These are phyloP conservation scores for Spodoptera picta DNA, from an alignment of 2,888 invertebrate genomes.

Conservation along the genomic window DNA sequence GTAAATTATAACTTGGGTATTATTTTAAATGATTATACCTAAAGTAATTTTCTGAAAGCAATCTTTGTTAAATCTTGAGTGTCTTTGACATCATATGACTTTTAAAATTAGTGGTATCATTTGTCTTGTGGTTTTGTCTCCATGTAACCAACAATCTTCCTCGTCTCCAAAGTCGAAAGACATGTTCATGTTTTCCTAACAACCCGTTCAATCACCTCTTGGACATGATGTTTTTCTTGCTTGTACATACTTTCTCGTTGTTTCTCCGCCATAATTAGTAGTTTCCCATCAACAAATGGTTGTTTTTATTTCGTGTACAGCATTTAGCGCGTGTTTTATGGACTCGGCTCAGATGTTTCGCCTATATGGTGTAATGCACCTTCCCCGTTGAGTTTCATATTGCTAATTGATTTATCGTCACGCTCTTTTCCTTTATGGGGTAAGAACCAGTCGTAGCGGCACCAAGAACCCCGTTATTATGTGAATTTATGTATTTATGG, in stretches of 20 bases:
- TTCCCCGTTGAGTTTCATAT: slow-evolving; percentile 49
- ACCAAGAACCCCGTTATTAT: slow-evolving; percentile 42
- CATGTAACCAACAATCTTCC: slow-evolving; percentile 41
- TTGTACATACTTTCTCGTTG: slow-evolving; percentile 46
- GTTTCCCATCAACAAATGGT: slow-evolving; percentile 48
- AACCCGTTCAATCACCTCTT: slow-evolving; percentile 45
- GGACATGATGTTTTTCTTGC: slow-evolving; percentile 40
- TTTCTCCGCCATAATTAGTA: slow-evolving; percentile 44
- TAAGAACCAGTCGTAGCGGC: slow-evolving; percentile 44
- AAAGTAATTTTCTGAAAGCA: slow-evolving; percentile 18
- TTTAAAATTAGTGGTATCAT: slow-evolving; percentile 28
- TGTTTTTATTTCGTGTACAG: slow-evolving; percentile 29
- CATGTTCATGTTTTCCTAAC: slow-evolving; percentile 48
- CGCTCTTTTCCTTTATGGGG: slow-evolving; percentile 54
- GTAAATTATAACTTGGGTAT: slow-evolving; percentile 8
- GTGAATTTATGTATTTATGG: slow-evolving; percentile 25
- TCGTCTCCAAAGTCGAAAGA: slow-evolving; percentile 48
- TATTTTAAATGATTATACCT: slow-evolving; percentile 2
- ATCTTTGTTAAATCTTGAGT: slow-evolving; percentile 49
- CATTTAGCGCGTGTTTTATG: slow-evolving; percentile 47
- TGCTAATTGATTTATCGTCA: slow-evolving; percentile 57
- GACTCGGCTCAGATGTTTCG: slow-evolving; percentile 32
- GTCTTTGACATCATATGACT: slow-evolving; percentile 41
- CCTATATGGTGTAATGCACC: slow-evolving; percentile 38
- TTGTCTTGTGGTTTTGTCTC: slow-evolving; percentile 19